Percentiles rank a stretch among this genome's conserved stretches.
Evolutionary conservation across 1,140 invertebrate species (phyloP).

Genomic region (Brachionus plicatilis): DNA sequence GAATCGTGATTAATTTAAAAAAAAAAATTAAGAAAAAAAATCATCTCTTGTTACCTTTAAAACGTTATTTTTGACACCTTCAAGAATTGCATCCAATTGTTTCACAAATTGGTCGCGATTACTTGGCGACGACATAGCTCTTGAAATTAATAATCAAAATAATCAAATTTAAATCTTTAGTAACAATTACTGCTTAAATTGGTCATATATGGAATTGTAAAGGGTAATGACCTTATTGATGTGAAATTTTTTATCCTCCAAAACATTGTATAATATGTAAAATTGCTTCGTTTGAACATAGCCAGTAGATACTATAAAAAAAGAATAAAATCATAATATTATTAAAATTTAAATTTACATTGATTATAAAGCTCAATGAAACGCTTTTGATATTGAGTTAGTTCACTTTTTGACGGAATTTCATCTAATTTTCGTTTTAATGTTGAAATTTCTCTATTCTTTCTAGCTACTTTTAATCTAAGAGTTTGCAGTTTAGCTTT

Average conservation of each 20-base stretch:
- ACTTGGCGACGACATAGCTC: constrained; percentile 54
- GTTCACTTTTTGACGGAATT: constrained; percentile 80
- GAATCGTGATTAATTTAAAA: no score
- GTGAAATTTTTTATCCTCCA: constrained; percentile 87
- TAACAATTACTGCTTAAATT: constrained; percentile 74
- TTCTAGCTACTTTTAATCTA: constrained; percentile 60
- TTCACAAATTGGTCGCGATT: constrained; percentile 75
- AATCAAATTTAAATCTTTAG: neutral
- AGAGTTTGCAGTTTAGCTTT: neutral
- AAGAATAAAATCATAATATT: constrained; percentile 39
- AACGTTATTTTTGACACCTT: constrained; percentile 66
- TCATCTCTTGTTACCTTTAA: constrained; percentile 44
- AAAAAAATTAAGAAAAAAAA: neutral
- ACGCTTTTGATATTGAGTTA: constrained; percentile 86
- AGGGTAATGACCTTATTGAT: constrained; percentile 80
- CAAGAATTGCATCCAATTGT: constrained; percentile 79
- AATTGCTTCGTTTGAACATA: constrained; percentile 95
- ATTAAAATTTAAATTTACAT: constrained; percentile 60
- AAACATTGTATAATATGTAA: constrained; percentile 87
- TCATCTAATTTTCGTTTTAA: constrained; percentile 77
- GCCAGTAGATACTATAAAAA: constrained; percentile 75
- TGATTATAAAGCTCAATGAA: constrained; percentile 94
- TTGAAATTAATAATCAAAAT: constrained; percentile 41
- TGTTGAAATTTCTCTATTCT: constrained; percentile 72
- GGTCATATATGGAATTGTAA: constrained; percentile 87